Evolutionary conservation across 2,797 vertebrate genomes (phyloP), one percentile per base, ranked within the genome.

Genomic region (Xiphophorus birchmanni): DNA sequence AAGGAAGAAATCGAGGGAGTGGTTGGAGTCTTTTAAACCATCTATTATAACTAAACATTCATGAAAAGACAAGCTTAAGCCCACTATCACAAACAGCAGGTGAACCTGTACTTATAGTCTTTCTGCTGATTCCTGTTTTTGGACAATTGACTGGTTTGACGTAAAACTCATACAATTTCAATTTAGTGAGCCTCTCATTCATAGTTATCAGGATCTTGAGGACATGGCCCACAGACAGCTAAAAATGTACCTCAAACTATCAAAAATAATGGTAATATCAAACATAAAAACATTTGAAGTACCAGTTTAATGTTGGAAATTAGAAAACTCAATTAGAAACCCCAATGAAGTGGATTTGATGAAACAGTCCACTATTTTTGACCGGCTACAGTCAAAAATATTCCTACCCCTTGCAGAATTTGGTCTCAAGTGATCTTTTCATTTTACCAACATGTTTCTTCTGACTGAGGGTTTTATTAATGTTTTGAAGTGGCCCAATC

Each of bases 81-180:
- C 40, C 21, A 26, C 23, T 13, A 71, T 44, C 21, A 71, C 40
- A 71, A 65, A 65, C 35, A 67, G 35, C 32, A 63, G 35, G 60
- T 17, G 32, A 63, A 63, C 29, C 60, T 63, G n/a, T 15, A 32
- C 15, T 56, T 56, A 56, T 56, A n/a, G 54, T 56, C 10, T 56
- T n/a, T n/a, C 26, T n/a, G 26, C 54, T 56, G 54, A 56, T 56
- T 56, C 26, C 54, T 63, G 60, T 63, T 63, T 32, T 63, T 63
- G 60, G 60, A 63, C 60, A 63, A 26, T 67, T 67, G 54, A 23
- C 65, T 67, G 65, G 65, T 67, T 40, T 67, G 23, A 67, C 23
- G 9, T 40, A 67, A 37, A 67, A 63, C 29, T 67, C 8, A 21
- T 21, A 18, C 3, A 67, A 29, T 11, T 40, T 65, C 35, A 21